Percentiles rank a stretch among this genome's conserved stretches.
Evolutionary conservation across 1,140 invertebrate genomes (phyloP).

Genomic region (Panulirus ornatus): DNA sequence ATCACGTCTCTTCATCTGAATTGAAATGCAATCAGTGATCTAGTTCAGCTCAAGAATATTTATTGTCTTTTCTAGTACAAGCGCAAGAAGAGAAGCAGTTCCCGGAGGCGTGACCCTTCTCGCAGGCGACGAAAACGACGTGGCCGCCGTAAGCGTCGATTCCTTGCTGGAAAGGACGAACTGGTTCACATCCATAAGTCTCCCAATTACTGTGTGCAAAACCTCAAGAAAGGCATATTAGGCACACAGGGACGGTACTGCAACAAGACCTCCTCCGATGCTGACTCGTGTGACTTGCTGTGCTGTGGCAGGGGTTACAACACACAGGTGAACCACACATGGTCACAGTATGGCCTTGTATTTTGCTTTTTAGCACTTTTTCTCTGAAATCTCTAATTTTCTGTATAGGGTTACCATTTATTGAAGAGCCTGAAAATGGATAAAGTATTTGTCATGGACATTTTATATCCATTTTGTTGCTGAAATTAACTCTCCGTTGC

Average conservation of each 20-base stretch:
- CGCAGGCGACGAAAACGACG: slow-evolving; percentile 78
- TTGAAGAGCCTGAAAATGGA: too few species aligned
- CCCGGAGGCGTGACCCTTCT: slow-evolving; percentile 76
- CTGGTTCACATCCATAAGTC: slow-evolving; percentile 84
- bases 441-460: too few species aligned
- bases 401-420: too few species aligned
- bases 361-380: too few species aligned
- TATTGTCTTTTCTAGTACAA: slow-evolving; percentile 62
- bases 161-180: slow-evolving; percentile 79
- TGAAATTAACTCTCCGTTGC: too few species aligned
- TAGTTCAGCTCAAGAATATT: too few species aligned
- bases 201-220: slow-evolving; percentile 83
- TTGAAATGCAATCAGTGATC: too few species aligned
- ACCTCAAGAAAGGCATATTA: slow-evolving; percentile 81
- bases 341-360: neutral
- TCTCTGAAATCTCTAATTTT: too few species aligned
- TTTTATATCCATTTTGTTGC: too few species aligned
- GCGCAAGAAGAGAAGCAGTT: slow-evolving; percentile 76
- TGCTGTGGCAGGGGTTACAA: slow-evolving; percentile 85
- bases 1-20: too few species aligned
- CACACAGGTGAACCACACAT: slow-evolving; percentile 81
- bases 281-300: slow-evolving; percentile 83
- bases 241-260: slow-evolving; percentile 83
- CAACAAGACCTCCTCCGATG: slow-evolving; percentile 83
- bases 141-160: slow-evolving; percentile 68